phyloP scores from a whole-genome alignment of 2,797 vertebrate genomes.

The Masticophis lateralis region DNA sequence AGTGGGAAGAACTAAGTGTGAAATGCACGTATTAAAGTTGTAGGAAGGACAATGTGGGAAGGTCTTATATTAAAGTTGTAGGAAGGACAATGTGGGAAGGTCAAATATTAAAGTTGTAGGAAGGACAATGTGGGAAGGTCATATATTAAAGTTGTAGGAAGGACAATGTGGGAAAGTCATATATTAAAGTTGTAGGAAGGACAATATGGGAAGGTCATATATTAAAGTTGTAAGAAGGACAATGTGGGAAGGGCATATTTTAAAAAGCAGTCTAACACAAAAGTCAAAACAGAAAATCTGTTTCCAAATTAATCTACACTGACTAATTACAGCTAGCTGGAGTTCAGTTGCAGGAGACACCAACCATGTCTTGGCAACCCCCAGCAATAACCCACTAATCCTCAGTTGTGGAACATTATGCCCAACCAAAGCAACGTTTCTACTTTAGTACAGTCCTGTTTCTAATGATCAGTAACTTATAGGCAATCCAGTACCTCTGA shows the following conservation, averaged over 20 bases:
- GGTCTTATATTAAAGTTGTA: neutral
- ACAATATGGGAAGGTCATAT: neutral
- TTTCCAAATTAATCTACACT: neutral
- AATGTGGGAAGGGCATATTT: neutral
- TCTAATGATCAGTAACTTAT: conserved; percentile 65
- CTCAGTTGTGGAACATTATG: neutral
- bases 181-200: neutral
- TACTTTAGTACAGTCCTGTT: conserved; percentile 36
- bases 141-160: neutral
- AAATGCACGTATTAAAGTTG: neutral
- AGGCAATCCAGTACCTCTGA: conserved; percentile 69
- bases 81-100: neutral
- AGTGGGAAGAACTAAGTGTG: neutral
- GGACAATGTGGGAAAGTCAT: neutral
- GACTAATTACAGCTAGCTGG: neutral
- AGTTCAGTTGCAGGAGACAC: neutral
- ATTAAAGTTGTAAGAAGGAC: neutral
- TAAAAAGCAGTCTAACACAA: neutral
- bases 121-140: neutral
- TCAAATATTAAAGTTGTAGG: neutral
- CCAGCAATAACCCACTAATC: neutral
- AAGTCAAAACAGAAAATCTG: neutral
- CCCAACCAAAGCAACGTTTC: neutral
- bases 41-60: neutral
- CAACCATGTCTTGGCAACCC: neutral